These are phyloP conservation scores for Ptychoptera contaminata DNA, from an alignment of 2,888 invertebrate species.

Conservation along the genomic window DNA sequence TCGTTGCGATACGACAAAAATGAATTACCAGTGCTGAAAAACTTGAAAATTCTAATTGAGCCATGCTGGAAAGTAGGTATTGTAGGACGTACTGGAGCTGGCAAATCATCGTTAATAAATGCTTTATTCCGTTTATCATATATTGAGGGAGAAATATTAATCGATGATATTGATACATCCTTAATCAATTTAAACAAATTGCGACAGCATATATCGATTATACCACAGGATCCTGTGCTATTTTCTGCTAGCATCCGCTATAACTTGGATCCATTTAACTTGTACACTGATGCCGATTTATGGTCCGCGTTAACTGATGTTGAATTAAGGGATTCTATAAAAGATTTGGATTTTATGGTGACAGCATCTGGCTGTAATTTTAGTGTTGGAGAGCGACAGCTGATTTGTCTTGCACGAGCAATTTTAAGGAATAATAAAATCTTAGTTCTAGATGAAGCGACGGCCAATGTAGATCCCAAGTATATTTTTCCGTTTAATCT, in stretches of 20 bases:
- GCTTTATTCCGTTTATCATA: slow-evolving; percentile 63
- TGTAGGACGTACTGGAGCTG: slow-evolving; percentile 73
- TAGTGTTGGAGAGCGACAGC: slow-evolving; percentile 59
- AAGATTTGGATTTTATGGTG: slow-evolving; percentile 37
- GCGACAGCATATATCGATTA: slow-evolving; percentile 37
- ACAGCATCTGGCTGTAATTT: slow-evolving; percentile 39
- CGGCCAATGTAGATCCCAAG: slow-evolving; percentile 43
- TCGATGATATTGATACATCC: slow-evolving; percentile 50
- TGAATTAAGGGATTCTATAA: slow-evolving; percentile 36
- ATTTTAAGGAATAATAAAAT: slow-evolving; percentile 61
- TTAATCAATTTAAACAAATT: slow-evolving; percentile 34
- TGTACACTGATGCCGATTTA: slow-evolving; percentile 24
- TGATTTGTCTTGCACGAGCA: slow-evolving; percentile 68
- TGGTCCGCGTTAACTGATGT: slow-evolving; percentile 33
- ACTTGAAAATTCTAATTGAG: slow-evolving; percentile 51
- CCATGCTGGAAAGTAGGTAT: slow-evolving; percentile 57
- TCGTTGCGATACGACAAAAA: slow-evolving; percentile 42
- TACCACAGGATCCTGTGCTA: slow-evolving; percentile 39
- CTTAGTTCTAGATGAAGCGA: slow-evolving; percentile 51
- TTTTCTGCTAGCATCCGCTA: slow-evolving; percentile 44
- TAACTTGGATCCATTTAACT: slow-evolving; percentile 45
- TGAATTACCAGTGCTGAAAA: slow-evolving; percentile 51
- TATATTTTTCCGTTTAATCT: not conserved
- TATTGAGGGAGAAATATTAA: slow-evolving; percentile 49
- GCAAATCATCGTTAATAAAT: slow-evolving; percentile 62